Base-by-base conservation (phyloP, 2,888 invertebrate species). In the Dyspetes luteomarginatus region DNA sequence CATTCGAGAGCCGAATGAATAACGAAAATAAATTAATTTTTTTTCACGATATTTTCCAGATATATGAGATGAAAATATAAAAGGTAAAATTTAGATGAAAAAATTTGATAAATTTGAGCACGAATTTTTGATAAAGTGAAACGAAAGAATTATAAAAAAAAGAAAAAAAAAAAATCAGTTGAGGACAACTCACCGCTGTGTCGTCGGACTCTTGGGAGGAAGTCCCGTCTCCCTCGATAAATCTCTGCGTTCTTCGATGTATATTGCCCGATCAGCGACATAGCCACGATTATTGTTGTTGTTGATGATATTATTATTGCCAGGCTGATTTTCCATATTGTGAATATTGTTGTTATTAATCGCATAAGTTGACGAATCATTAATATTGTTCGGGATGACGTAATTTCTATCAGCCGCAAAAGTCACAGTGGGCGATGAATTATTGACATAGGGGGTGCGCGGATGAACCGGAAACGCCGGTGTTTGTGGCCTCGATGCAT, bases 401-500 rank as follows among this genome's bases (percentile, higher is more conserved):
- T 90, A 89, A 17, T 84, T 74, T 2, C 90, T 89, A 84, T 92
- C 91, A 28, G 89, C 81, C 36, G 91, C 91, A 71, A 91, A 91
- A 22, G 91, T 91, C 82, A 94, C 93, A 65, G 95, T 94, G 72
- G 95, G 95, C 76, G 95, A 95, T 56, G 95, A 94, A 89, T 96
- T 96, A 89, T 96, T 96, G 85, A 95, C 95, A 93, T 96, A 96
- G 12, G 97, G 98, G 4, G 97, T 98, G 87, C 97, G 95, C 76
- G 97, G 97, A 88, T 97, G 96, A 72, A 97, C 97, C 79, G 98
- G 98, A 93, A 98, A 98, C 72, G 97, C 97, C 52, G 98, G 98
- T 22, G 98, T 98, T 91, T 97, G 97, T 26, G 97, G 97, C 79
- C 97, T 94, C 82, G 94, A 94, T 36, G 93, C 93, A 52, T 92